Evolutionary conservation across 2,888 invertebrate genomes (phyloP), one percentile per base, ranked within the genome.

Genomic region (Andrena haemorrhoa): DNA sequence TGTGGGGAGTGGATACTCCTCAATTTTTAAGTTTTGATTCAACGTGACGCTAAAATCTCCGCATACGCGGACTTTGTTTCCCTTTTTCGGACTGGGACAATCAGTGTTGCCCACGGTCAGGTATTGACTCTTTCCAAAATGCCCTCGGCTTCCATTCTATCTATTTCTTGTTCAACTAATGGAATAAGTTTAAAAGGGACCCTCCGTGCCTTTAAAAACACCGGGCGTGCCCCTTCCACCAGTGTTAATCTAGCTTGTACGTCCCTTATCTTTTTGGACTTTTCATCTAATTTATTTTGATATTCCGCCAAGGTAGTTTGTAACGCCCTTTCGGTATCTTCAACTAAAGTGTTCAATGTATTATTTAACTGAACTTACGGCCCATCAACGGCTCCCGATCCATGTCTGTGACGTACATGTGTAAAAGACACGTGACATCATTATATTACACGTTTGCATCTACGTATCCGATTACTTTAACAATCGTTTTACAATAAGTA

Each of bases 21-120:
- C 33, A 2, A 33, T 33, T 0, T 33, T 7, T 8, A 33, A 2
- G 26, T 7, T 58, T 29, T 20, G 58, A 29, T 58, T 58, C 26
- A 58, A 20, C 26, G 20, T 58, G 26, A 58, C 26, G n/a, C 20
- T 63, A 35, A 63, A 63, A 20, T 63, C 63, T 16, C 33, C 63
- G 33, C 63, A 63, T 23, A 63, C n/a, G 8, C 63, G 63, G 31
- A 63, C 31, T 63, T n/a, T 63, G n/a, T 63, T 63, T 29, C n/a
- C 33, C 10, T 63, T 8, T 12, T 58, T 20, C 10, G 26, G 26
- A 58, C 29, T 2, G 58, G 58, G 0, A 58, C 58, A 58, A 63
- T 41, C 20, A n/a, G 41, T 2, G 31, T 31, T 31, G 63, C 63
- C 26, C 29, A 63, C 7, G 20, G 4, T n/a, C 35, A 63, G 4